Conservation (phyloP, 2,113 vertebrate species). For the Eleginops maclovinus region DNA sequence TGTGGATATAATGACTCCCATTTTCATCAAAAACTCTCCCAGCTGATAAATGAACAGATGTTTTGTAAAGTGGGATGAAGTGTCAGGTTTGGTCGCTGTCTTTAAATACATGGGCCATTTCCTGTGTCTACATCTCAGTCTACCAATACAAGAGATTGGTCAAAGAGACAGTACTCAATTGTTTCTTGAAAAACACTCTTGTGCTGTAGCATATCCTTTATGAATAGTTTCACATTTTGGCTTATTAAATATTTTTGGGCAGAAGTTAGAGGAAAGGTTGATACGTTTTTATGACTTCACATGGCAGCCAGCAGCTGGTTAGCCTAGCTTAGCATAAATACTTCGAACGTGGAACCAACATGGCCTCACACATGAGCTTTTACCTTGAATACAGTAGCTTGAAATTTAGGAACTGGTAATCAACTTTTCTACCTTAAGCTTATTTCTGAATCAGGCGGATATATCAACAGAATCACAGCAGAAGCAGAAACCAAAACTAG, state of each 20-base stretch:
- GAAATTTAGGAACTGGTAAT: background rate
- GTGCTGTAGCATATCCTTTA: background rate
- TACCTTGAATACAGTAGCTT: background rate
- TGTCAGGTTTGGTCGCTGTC: slow-evolving; percentile 32
- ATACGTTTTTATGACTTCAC: background rate
- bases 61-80: slow-evolving; percentile 35
- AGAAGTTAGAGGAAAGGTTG: background rate
- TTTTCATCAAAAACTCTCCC: slow-evolving; percentile 14
- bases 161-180: background rate
- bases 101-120: slow-evolving; percentile 21
- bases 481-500: background rate
- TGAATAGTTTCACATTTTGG: background rate
- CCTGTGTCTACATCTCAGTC: background rate
- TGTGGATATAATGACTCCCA: background rate
- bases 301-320: background rate
- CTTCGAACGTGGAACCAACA: background rate
- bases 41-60: slow-evolving; percentile 45
- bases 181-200: background rate
- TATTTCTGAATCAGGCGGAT: background rate
- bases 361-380: background rate
- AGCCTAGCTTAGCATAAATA: slow-evolving; percentile 8
- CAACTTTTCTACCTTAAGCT: too few relatives aligned
- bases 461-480: background rate
- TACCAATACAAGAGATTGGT: background rate
- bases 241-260: background rate